A percentile compares a stretch with the other conserved stretches of the same genome.
phyloP scores from a whole-genome alignment of 2,888 invertebrate genomes.

The Sphaeridia pumilis region DNA sequence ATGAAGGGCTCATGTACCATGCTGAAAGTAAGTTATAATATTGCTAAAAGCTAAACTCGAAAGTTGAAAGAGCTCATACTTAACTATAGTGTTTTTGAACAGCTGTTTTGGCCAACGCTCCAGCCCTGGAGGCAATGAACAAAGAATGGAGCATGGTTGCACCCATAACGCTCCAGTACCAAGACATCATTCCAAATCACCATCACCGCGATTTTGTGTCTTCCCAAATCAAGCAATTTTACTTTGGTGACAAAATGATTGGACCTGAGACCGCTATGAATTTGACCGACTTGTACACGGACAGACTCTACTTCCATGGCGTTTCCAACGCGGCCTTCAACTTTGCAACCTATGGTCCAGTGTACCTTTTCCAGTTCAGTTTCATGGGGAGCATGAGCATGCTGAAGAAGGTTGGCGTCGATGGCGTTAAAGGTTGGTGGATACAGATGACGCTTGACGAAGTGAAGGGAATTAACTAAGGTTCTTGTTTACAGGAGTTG shows the following conservation, averaged over 20 bases:
- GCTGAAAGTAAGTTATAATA: constrained; percentile 4
- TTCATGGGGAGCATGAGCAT: constrained; percentile 4
- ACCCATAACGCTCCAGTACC: constrained; percentile 3
- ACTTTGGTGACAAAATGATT: constrained; percentile 13
- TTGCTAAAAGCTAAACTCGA: too few relatives aligned
- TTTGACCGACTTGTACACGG: constrained; percentile 11
- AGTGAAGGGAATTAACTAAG: too few relatives aligned
- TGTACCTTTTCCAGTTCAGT: constrained; percentile 9
- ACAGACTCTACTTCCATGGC: constrained; percentile 6
- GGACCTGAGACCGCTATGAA: constrained; percentile 8
- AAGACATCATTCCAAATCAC: constrained; percentile 3
- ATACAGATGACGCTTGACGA: too few relatives aligned
- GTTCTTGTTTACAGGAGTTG: neutral
- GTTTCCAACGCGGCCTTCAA: constrained; percentile 13
- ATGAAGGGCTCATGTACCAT: constrained; percentile 10
- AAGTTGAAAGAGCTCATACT: too few relatives aligned
- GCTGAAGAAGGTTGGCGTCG: constrained; percentile 5
- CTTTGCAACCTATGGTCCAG: constrained; percentile 9
- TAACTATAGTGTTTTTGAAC: too few relatives aligned
- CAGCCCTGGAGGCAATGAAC: constrained; percentile 7
- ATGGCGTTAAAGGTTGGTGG: constrained; percentile 8
- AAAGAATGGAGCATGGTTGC: constrained; percentile 1
- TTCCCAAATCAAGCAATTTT: constrained; percentile 10
- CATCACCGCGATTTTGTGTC: constrained; percentile 10
- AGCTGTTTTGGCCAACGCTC: constrained; percentile 5